Conservation (phyloP, 2,113 vertebrate species). For the Malurus elegans region DNA sequence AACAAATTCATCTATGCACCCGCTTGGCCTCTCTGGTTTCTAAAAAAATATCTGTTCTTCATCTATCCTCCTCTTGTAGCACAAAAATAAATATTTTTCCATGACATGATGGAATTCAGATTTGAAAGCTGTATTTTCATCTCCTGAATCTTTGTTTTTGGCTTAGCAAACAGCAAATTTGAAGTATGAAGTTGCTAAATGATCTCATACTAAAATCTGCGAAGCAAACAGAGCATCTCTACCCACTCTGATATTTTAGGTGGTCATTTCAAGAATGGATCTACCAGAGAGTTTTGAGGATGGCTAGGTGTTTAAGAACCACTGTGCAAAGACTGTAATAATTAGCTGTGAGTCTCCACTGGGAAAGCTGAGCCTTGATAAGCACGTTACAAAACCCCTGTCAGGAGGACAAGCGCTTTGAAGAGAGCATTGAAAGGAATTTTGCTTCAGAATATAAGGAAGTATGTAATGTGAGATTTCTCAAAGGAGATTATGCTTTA, state of each 20-base stretch:
- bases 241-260: neutral
- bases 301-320: neutral
- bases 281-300: neutral
- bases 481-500: constrained; percentile 22
- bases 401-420: constrained; percentile 32
- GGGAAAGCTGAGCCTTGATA: constrained; percentile 47
- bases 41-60: neutral
- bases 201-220: neutral
- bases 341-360: constrained; percentile 32
- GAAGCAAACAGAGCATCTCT: neutral
- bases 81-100: constrained; percentile 1
- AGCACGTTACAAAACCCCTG: constrained; percentile 44
- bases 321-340: constrained; percentile 10
- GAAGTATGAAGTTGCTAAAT: neutral
- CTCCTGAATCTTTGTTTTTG: neutral
- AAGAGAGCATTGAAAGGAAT: constrained; percentile 42
- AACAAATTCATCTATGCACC: neutral
- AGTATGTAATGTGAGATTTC: constrained; percentile 26
- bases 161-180: neutral
- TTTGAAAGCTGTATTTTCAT: neutral
- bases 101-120: constrained; percentile 5
- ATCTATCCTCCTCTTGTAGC: neutral
- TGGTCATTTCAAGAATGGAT: constrained; percentile 12
- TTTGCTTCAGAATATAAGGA: constrained; percentile 10
- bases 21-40: neutral